phyloP scores from a whole-genome alignment of 2,888 invertebrate species.

The Zygothrica quintamaculata region DNA sequence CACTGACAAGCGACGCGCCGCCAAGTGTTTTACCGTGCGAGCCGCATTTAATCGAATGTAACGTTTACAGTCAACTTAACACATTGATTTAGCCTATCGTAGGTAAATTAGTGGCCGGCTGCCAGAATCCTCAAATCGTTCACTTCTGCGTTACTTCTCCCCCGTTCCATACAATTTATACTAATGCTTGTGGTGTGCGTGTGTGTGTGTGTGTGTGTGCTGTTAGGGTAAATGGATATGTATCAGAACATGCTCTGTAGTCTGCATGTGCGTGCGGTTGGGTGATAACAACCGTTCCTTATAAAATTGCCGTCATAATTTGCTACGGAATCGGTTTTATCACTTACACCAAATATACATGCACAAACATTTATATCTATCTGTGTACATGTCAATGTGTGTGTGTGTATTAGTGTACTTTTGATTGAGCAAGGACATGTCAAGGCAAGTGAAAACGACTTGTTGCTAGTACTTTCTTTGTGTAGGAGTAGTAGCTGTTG shows the following conservation, averaged over 20 bases:
- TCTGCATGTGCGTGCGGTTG: conserved; percentile 41
- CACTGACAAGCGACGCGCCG: conserved; percentile 36
- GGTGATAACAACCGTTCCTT: conserved; percentile 44
- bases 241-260: background rate
- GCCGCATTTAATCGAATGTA: conserved; percentile 76
- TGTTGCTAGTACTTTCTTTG: conserved; percentile 35
- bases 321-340: conserved; percentile 50
- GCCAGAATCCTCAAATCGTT: conserved; percentile 26
- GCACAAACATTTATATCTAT: background rate
- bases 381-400: background rate
- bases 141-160: background rate
- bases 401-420: conserved; percentile 14
- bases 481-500: background rate
- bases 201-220: conserved; percentile 11
- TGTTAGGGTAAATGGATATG: conserved; percentile 7
- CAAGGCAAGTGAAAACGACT: conserved; percentile 34
- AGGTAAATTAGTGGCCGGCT: conserved; percentile 70
- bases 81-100: conserved; percentile 69
- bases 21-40: conserved; percentile 49
- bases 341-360: conserved; percentile 20
- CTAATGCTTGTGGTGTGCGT: background rate
- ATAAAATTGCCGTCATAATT: conserved; percentile 47
- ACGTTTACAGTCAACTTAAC: conserved; percentile 75
- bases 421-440: conserved; percentile 43
- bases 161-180: too few species aligned